Conservation (phyloP, 1,140 invertebrate genomes). For the Bombus superbus region DNA sequence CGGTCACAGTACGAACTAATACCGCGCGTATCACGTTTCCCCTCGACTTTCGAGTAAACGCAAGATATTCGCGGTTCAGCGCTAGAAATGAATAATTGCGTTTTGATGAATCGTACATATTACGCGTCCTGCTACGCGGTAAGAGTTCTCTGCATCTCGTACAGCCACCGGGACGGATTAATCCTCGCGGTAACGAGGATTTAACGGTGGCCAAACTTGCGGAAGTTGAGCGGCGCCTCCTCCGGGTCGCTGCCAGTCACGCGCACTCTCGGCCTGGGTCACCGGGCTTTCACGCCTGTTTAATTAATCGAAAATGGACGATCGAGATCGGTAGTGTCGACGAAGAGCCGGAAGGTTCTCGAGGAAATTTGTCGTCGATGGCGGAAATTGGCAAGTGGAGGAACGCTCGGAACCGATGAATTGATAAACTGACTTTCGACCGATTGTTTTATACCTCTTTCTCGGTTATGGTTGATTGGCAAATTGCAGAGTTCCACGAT, state of each 20-base stretch:
- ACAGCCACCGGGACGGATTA: slow-evolving; percentile 49
- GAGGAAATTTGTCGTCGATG: not conserved
- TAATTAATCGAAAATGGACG: slow-evolving; percentile 56
- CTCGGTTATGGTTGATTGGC: not conserved
- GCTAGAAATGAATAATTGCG: slow-evolving; percentile 49
- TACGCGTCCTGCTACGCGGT: slow-evolving; percentile 31
- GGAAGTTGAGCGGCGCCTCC: slow-evolving; percentile 51
- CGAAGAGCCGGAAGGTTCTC: not conserved
- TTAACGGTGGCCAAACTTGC: slow-evolving; percentile 58
- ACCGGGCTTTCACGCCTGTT: slow-evolving; percentile 33
- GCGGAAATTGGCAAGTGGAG: slow-evolving; percentile 5
- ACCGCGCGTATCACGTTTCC: too few relatives aligned
- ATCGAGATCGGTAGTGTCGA: not conserved
- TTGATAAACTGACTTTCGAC: not conserved
- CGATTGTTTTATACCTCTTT: not conserved
- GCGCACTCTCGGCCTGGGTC: slow-evolving; percentile 24
- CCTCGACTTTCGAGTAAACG: not conserved
- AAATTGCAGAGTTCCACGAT: not conserved
- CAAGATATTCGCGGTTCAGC: not conserved
- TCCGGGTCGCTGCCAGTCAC: slow-evolving; percentile 42
- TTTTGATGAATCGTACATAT: slow-evolving; percentile 53
- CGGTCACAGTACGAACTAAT: too few relatives aligned
- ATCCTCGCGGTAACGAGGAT: slow-evolving; percentile 65
- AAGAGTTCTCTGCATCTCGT: slow-evolving; percentile 31
- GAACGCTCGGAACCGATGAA: not conserved